Evolutionary conservation across 1,140 invertebrate genomes (phyloP).

Genomic region (Orchestia grillus): DNA sequence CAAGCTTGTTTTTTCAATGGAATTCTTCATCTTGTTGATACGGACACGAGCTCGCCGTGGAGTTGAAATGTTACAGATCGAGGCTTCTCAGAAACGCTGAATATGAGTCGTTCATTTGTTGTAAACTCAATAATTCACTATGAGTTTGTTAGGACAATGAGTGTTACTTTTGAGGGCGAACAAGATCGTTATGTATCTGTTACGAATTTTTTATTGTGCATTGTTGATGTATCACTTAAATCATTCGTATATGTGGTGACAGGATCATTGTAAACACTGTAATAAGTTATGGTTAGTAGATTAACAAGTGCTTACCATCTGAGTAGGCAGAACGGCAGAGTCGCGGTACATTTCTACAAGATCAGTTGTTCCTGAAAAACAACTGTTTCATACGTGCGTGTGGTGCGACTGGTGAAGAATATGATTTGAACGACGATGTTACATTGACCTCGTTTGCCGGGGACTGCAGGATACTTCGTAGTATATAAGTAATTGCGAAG

Average conservation of each 20-base stretch:
- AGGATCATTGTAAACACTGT: neutral
- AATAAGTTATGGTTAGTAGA: neutral
- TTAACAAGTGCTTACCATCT: neutral
- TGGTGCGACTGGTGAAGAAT: no score
- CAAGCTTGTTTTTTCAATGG: neutral
- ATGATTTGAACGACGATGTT: no score
- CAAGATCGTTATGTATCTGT: neutral
- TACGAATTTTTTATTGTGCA: no score
- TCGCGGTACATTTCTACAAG: neutral
- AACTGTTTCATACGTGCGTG: neutral
- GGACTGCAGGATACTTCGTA: no score
- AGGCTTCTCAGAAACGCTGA: neutral
- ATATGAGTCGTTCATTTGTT: neutral
- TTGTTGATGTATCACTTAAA: neutral
- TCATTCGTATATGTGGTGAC: neutral
- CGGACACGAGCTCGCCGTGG: neutral
- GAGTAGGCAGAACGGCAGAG: neutral
- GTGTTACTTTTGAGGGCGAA: neutral
- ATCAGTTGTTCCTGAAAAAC: neutral
- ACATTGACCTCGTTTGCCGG: no score
- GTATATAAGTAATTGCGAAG: no score
- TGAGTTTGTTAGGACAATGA: neutral
- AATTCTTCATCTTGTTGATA: neutral
- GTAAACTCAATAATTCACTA: neutral
- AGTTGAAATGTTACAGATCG: neutral